Conservation (phyloP, 2,888 invertebrate genomes). For the Acronicta psi region DNA sequence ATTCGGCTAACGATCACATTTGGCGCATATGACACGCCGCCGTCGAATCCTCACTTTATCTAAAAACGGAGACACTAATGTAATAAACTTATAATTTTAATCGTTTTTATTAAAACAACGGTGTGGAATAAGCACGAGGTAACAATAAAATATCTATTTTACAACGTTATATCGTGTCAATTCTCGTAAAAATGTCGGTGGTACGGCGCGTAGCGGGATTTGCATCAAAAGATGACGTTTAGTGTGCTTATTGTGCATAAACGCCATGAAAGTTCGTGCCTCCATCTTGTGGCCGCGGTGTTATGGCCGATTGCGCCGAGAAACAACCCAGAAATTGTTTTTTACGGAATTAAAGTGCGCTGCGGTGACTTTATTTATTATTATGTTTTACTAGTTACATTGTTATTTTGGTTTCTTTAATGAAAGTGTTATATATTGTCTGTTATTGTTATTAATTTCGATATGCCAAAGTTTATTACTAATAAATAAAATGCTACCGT, state of each 20-base stretch:
- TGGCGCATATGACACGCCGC: constrained; percentile 62
- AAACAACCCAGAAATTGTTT: constrained; percentile 69
- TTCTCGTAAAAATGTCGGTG: constrained; percentile 78
- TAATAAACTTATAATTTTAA: constrained; percentile 86
- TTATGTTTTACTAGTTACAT: constrained; percentile 40
- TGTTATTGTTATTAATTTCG: constrained; percentile 25
- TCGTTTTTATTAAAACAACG: constrained; percentile 85
- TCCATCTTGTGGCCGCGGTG: constrained; percentile 69
- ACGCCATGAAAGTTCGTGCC: constrained; percentile 66
- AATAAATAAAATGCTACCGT: constrained; percentile 31
- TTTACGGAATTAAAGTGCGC: constrained; percentile 64
- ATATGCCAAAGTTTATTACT: constrained; percentile 6
- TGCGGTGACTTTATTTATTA: constrained; percentile 61
- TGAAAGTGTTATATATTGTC: constrained; percentile 34
- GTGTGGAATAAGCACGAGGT: constrained; percentile 68
- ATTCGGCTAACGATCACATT: constrained; percentile 58
- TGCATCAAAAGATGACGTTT: constrained; percentile 76
- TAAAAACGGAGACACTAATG: constrained; percentile 72
- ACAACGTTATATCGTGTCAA: constrained; percentile 72
- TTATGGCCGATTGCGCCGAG: constrained; percentile 73
- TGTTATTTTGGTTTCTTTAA: constrained; percentile 35
- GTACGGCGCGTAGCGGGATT: constrained; percentile 73
- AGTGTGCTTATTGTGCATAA: constrained; percentile 74
- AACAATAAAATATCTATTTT: constrained; percentile 83
- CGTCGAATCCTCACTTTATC: constrained; percentile 70